These are phyloP conservation scores for Dipodomys spectabilis DNA, from an alignment of 2,113 vertebrate species.

Conservation along the genomic window DNA sequence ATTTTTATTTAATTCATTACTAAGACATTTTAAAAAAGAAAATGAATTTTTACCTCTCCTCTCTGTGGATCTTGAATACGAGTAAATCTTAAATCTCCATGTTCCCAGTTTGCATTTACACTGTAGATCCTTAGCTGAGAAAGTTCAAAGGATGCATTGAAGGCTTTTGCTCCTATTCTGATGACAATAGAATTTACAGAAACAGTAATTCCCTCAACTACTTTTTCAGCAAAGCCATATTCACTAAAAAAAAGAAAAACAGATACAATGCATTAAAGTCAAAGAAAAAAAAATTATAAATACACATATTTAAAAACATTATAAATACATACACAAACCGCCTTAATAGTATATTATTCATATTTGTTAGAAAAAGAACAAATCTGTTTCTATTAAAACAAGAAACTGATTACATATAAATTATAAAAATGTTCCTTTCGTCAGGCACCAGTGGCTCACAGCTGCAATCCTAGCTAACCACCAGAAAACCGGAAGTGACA, in stretches of 20 bases:
- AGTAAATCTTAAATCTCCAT: constrained; percentile 93
- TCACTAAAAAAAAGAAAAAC: constrained; percentile 90
- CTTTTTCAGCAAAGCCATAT: constrained; percentile 99
- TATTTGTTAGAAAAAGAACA: constrained; percentile 10
- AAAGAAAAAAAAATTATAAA: background rate
- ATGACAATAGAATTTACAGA: constrained; percentile 98
- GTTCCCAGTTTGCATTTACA: constrained; percentile 96
- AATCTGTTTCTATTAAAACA: constrained; percentile 33
- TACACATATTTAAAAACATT: background rate
- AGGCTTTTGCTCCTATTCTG: constrained; percentile 97
- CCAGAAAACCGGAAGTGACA: too few species aligned
- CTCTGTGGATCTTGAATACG: constrained; percentile 95
- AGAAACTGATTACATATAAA: constrained; percentile 1
- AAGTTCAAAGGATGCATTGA: constrained; percentile 98
- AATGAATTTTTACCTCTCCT: constrained; percentile 91
- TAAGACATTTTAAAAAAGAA: background rate
- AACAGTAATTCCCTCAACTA: constrained; percentile 97
- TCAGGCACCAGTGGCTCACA: too few species aligned
- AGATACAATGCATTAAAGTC: constrained; percentile 40
- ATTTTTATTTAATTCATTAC: background rate
- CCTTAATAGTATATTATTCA: background rate
- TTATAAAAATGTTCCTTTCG: background rate
- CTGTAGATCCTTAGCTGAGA: constrained; percentile 98
- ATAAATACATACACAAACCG: background rate
- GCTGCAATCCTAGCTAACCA: too few species aligned